Base-by-base conservation (phyloP, 2,113 vertebrate species). In the Ivindomyrus marchei region DNA sequence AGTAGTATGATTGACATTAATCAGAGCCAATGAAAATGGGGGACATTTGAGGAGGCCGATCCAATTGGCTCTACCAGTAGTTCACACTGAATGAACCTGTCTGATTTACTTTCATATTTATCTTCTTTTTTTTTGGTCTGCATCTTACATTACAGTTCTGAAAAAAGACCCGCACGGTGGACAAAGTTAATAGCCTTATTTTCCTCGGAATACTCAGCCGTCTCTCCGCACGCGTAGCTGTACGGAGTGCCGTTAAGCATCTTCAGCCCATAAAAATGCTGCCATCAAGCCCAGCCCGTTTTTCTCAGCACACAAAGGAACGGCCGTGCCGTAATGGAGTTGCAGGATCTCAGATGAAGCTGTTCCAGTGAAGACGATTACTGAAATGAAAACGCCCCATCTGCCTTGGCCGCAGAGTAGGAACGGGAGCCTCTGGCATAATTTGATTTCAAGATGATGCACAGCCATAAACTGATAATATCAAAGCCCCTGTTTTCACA, bases 391-490 rank as follows among this genome's bases (percentile, higher is more conserved):
- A 89, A 91, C 31, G 49, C 87, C 45, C 77, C 62, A 42, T 89
- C 90, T 85, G 74, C 52, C 87, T 85, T 39, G 19, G 80, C 90
- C 27, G 36, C 90, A 45, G 49, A 89, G 62, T 10, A 90, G 85
- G 89, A 88, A 9, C 90, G 24, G 27, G 21, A 89, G 89, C 91
- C 87, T 58, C 47, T 5, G 89, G 56, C 77, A 58, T 87, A 70
- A 91, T 90, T 91, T 87, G 77, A 90, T 90, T 91, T 91, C 77
- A 89, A 89, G 88, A 90, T 86, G 77, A 90, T 53, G 83, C 88
- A 53, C 88, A 49, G 89, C 89, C 70, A 87, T 90, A 91, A 90
- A 85, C 87, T 85, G 87, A 91, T 90, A 89, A 89, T 91, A 91
- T 90, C 87, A 88, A 66, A 90, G 88, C 58, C 31, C 31, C 83